phyloP scores from a whole-genome alignment of 1,140 invertebrate genomes.

The Phenacoccus solenopsis region DNA sequence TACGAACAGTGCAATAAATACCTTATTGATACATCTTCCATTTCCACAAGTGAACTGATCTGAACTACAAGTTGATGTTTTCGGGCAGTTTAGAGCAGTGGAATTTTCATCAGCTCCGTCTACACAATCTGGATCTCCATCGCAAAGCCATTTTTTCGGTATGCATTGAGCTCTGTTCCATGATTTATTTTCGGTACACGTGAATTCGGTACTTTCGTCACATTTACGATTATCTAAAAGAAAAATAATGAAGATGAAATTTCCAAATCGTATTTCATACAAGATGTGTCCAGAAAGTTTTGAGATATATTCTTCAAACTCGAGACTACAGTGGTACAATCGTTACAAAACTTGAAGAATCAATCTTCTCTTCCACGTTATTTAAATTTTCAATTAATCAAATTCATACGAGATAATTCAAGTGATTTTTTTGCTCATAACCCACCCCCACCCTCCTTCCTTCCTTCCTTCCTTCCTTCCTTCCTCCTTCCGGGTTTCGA shows the following conservation, averaged over 20 bases:
- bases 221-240: constrained; percentile 68
- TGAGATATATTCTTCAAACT: too few species aligned
- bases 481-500: too few species aligned
- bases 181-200: constrained; percentile 73
- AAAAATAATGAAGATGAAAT: constrained; percentile 19
- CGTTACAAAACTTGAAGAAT: neutral
- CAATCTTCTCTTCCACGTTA: neutral
- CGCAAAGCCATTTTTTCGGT: constrained; percentile 85
- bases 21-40: constrained; percentile 69
- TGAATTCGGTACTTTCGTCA: constrained; percentile 83
- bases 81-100: constrained; percentile 65
- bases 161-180: constrained; percentile 90
- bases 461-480: too few species aligned
- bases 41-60: constrained; percentile 86
- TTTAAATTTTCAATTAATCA: too few species aligned
- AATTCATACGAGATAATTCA: too few species aligned
- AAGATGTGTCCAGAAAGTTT: too few species aligned
- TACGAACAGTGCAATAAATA: constrained; percentile 26
- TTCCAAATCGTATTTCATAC: too few species aligned
- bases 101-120: constrained; percentile 93
- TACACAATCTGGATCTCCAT: constrained; percentile 90
- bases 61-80: constrained; percentile 62
- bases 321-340: too few species aligned
- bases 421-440: too few species aligned
- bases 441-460: too few species aligned